Conservation (phyloP, 2,113 vertebrate genomes). For the Sinocyclocheilus maitianheensis region DNA sequence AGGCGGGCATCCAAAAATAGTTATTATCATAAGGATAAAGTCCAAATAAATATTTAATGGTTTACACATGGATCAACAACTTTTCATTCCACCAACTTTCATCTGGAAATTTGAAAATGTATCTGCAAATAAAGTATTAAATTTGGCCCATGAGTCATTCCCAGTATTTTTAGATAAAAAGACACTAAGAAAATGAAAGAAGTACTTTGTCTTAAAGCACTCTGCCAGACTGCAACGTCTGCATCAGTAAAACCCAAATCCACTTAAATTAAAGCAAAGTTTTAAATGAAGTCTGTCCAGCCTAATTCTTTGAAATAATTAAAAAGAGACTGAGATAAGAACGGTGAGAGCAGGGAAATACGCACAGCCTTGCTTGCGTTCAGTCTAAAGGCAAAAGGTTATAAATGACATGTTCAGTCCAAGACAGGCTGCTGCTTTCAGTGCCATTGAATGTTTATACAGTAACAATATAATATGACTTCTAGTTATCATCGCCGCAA, state of each 20-base stretch:
- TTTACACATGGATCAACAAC: constrained; percentile 40
- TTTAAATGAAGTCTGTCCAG: constrained; percentile 36
- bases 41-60: constrained; percentile 48
- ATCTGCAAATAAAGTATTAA: constrained; percentile 53
- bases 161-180: constrained; percentile 9
- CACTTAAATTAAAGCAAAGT: constrained; percentile 21
- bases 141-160: neutral
- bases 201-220: constrained; percentile 6
- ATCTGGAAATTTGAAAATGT: constrained; percentile 19
- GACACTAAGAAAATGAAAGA: neutral
- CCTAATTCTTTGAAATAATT: constrained; percentile 31
- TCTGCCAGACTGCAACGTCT: neutral
- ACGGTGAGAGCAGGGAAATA: neutral
- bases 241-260: constrained; percentile 29
- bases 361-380: neutral
- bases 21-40: constrained; percentile 31
- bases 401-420: neutral
- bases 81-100: constrained; percentile 23
- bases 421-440: neutral
- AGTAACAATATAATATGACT: constrained; percentile 2
- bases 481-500: neutral
- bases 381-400: neutral
- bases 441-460: neutral
- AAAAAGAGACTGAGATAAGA: constrained; percentile 26
- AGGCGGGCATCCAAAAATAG: neutral